phyloP scores from a whole-genome alignment of 2,113 vertebrate species.

The Erpornis zantholeuca region DNA sequence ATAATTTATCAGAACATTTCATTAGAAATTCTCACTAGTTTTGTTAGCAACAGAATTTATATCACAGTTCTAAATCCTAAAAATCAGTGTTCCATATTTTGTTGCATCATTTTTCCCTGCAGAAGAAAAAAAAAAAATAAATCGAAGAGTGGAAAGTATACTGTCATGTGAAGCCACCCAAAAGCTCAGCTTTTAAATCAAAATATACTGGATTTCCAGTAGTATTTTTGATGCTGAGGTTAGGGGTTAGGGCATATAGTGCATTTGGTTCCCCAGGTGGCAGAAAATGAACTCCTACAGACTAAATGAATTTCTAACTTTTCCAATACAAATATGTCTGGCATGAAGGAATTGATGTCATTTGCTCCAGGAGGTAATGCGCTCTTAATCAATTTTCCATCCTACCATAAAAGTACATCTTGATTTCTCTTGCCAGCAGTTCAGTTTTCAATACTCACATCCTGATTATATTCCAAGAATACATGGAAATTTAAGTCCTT shows the following conservation, averaged over 20 bases:
- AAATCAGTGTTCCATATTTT: not conserved
- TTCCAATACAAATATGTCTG: not conserved
- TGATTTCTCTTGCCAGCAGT: not conserved
- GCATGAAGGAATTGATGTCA: not conserved
- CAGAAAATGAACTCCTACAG: not conserved
- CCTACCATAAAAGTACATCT: conserved; percentile 13
- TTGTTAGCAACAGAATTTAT: not conserved
- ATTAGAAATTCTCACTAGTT: not conserved
- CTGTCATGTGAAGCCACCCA: not conserved
- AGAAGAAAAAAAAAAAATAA: not conserved
- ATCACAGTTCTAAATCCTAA: not conserved
- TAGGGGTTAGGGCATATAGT: not conserved
- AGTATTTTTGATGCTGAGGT: not conserved
- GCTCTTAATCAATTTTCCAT: conserved; percentile 37
- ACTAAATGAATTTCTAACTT: not conserved
- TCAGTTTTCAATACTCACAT: conserved; percentile 84
- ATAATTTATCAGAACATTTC: not conserved
- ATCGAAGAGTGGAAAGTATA: not conserved
- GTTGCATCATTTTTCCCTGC: not conserved
- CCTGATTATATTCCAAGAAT: conserved; percentile 99
- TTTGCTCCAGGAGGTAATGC: conserved; percentile 36
- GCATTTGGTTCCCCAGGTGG: not conserved
- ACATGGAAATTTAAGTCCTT: conserved; percentile 99
- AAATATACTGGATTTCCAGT: not conserved
- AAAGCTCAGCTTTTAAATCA: not conserved